Conservation (phyloP, 2,888 invertebrate species). For the Tachina fera region DNA sequence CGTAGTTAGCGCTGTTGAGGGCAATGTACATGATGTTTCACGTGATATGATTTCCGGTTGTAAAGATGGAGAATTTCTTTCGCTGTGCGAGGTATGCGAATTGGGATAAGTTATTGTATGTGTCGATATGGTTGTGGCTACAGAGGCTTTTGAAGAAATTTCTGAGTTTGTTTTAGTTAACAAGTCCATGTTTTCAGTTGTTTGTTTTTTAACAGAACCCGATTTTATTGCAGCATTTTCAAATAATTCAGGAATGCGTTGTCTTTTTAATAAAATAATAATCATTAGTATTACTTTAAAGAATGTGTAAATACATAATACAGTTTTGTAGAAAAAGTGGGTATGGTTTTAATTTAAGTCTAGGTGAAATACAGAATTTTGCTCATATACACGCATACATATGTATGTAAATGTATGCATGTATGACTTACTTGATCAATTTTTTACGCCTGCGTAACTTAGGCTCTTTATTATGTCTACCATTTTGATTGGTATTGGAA, state of each 20-base stretch:
- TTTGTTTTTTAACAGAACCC: slow-evolving; percentile 26
- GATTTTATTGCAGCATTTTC: slow-evolving; percentile 51
- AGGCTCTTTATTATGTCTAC: slow-evolving; percentile 62
- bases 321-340: no score
- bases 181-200: slow-evolving; percentile 11
- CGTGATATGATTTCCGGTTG: slow-evolving; percentile 2
- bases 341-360: no score
- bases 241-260: slow-evolving; percentile 77
- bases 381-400: no score
- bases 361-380: no score
- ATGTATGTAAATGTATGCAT: background rate
- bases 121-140: background rate
- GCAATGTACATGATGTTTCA: background rate
- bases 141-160: slow-evolving; percentile 32
- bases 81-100: background rate
- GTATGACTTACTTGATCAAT: slow-evolving; percentile 78
- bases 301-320: no score
- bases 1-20: slow-evolving; percentile 16
- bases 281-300: background rate
- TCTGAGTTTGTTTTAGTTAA: slow-evolving; percentile 51
- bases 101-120: slow-evolving; percentile 3
- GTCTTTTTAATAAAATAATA: slow-evolving; percentile 70
- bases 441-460: slow-evolving; percentile 78
- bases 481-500: slow-evolving; percentile 75
- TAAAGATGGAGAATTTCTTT: background rate